Conservation (phyloP, 2,113 vertebrate genomes). For the Macrotus californicus region DNA sequence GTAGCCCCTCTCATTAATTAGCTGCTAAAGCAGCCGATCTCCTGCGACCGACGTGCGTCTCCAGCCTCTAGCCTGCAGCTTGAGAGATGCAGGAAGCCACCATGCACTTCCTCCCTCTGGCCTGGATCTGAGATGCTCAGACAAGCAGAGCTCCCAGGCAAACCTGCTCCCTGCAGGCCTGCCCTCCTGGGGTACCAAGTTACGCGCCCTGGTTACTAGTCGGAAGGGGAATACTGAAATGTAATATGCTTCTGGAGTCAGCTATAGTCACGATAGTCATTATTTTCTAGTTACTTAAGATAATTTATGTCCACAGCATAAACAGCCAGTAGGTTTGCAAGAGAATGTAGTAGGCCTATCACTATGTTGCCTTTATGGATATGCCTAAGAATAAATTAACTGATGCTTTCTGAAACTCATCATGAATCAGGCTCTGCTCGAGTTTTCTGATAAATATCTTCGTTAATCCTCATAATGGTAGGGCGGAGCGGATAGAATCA, state of each 20-base stretch:
- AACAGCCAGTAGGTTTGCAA: neutral
- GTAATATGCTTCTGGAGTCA: neutral
- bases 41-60: neutral
- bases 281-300: neutral
- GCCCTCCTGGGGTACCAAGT: neutral
- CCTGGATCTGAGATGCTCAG: neutral
- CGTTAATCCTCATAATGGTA: neutral
- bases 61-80: neutral
- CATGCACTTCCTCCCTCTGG: neutral
- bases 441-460: neutral
- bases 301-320: neutral
- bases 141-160: neutral
- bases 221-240: neutral
- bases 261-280: neutral
- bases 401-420: neutral
- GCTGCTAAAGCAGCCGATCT: slow-evolving; percentile 23
- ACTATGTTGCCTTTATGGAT: neutral
- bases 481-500: neutral
- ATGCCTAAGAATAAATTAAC: neutral
- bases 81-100: neutral
- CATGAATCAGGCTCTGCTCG: neutral
- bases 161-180: neutral
- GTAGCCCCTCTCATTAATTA: slow-evolving; percentile 3
- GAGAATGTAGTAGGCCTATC: neutral
- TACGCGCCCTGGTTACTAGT: neutral